A percentile compares a stretch with the other conserved stretches of the same genome.
Conservation (phyloP, 2,797 vertebrate genomes). For the Arctocebus calabarensis region DNA sequence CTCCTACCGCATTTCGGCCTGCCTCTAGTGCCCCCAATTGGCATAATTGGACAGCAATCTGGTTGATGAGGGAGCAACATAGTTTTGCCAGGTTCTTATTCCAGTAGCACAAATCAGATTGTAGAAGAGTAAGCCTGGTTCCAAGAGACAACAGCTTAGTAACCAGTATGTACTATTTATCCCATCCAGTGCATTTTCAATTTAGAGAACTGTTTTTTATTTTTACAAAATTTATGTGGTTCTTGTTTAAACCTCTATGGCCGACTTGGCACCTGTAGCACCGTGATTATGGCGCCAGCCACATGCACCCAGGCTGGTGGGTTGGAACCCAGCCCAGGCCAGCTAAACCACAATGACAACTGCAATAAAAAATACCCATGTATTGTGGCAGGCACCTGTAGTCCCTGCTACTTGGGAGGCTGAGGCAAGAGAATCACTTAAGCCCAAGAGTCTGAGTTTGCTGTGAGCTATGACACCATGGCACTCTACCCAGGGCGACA, state of each 20-base stretch:
- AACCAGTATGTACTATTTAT: neutral
- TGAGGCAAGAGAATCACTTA: no score
- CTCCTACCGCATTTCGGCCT: neutral
- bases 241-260: neutral
- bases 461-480: no score
- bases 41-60: constrained; percentile 35
- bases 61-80: neutral
- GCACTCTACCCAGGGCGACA: no score
- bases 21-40: neutral
- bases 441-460: no score
- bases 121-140: neutral
- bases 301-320: no score
- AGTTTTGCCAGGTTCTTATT: neutral
- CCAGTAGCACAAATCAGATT: neutral
- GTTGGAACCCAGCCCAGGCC: no score
- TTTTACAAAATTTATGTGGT: constrained; percentile 17
- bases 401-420: no score
- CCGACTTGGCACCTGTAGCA: no score
- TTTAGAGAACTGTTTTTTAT: neutral
- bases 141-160: neutral
- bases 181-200: neutral
- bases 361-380: no score
- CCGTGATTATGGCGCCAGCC: no score
- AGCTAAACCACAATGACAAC: no score
- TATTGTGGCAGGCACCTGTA: no score